Conservation (phyloP, 2,113 vertebrate species). For the Erinaceus europaeus region DNA sequence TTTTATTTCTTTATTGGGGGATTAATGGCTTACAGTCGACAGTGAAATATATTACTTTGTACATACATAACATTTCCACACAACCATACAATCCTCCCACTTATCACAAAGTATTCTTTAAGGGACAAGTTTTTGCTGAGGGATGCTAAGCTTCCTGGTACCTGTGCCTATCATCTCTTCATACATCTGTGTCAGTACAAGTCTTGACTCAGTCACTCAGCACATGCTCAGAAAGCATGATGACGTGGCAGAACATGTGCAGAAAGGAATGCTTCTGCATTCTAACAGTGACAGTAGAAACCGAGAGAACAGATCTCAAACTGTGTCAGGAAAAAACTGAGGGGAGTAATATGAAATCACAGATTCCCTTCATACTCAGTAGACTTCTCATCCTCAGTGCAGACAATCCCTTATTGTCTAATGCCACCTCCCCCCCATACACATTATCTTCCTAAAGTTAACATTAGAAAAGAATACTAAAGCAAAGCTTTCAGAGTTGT, state of each 20-base stretch:
- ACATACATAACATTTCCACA: too few relatives aligned
- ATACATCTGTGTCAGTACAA: not conserved
- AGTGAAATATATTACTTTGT: too few relatives aligned
- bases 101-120: too few relatives aligned
- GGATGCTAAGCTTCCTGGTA: not conserved
- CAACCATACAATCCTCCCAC: too few relatives aligned
- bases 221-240: not conserved
- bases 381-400: slow-evolving; percentile 35
- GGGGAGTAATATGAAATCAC: slow-evolving; percentile 34
- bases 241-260: not conserved
- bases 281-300: slow-evolving; percentile 26
- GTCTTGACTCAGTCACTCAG: not conserved
- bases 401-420: not conserved
- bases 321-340: slow-evolving; percentile 39
- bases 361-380: slow-evolving; percentile 28
- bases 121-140: too few relatives aligned
- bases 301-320: slow-evolving; percentile 9
- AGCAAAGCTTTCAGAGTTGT: not conserved
- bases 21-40: too few relatives aligned
- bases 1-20: too few relatives aligned
- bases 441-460: slow-evolving; percentile 3
- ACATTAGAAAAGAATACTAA: not conserved
- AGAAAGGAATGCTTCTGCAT: slow-evolving; percentile 33
- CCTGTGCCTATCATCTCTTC: not conserved
- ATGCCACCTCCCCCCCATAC: not conserved